Evolutionary conservation across 2,113 vertebrate species (phyloP), one percentile per base, ranked within the genome.

Genomic region (Trichomycterus rosablanca): DNA sequence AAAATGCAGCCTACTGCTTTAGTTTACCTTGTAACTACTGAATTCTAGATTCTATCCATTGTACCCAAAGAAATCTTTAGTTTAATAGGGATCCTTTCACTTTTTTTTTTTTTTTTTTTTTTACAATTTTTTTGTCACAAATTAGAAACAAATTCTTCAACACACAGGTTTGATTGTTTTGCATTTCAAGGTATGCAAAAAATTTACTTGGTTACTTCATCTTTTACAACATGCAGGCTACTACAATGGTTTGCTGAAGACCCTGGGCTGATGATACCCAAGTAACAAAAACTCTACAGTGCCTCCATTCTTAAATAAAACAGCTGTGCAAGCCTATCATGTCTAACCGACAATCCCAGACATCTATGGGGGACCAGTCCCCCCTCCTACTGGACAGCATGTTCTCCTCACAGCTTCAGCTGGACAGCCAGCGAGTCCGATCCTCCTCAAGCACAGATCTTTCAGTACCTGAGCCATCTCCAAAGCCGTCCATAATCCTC

Each of bases 321-420:
- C 22, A 39, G 22, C 8, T 20, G 16, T 12, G 24, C 12, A 42
- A 49, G n/a, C 64, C 65, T 45, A 7, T 26, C 65, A 92, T 92
- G 90, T 81, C 90, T 49, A 60, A 85, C 18, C 58, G 76, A 56
- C 63, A 83, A 55, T 76, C 86, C 0, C 76, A 64, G 40, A 34
- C 80, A 56, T 69, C 77, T 7, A 4, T 58, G 70, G 87, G 76
- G 0, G 83, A 90, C 56, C 73, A 84, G 65, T 44, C 65, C 9
- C 76, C 76, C 18, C 67, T 82, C 1, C 30, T 88, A 0, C 73
- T 88, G 55, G 90, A 89, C 16, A 74, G 57, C 30, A 80, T 74
- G 3, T 88, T 92, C 53, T 83, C 79, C 53, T 80, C 90, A 0
- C 61, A 77, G 16, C 80, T 87, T 19, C 77, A 78, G 60, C 63